These are phyloP conservation scores for Leptosomus discolor DNA, from an alignment of 2,113 vertebrate species.

Conservation along the genomic window DNA sequence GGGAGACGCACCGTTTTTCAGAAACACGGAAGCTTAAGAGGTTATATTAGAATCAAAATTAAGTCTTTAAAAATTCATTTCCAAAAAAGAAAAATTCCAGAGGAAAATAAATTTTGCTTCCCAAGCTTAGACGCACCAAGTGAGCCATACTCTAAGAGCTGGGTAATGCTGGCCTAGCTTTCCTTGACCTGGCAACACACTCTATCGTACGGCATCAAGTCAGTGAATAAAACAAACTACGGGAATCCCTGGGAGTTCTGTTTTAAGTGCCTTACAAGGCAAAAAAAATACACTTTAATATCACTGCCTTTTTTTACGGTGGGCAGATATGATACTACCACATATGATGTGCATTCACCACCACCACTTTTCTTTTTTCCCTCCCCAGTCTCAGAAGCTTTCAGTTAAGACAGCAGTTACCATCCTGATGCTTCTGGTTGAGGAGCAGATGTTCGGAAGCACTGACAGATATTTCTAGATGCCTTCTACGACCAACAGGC, in stretches of 20 bases:
- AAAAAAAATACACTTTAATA: background rate
- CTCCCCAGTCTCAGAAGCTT: background rate
- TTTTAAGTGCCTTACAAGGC: background rate
- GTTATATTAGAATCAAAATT: background rate
- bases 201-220: background rate
- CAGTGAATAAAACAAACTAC: background rate
- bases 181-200: background rate
- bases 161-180: background rate
- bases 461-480: background rate
- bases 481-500: background rate
- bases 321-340: background rate
- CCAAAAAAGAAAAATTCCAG: background rate
- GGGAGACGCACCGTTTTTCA: fast-evolving
- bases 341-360: background rate
- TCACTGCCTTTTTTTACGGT: background rate
- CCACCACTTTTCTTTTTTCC: background rate
- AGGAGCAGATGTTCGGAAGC: background rate
- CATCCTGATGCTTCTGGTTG: background rate
- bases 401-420: background rate
- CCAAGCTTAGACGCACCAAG: background rate
- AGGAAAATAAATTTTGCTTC: background rate
- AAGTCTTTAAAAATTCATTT: background rate
- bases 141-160: background rate
- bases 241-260: background rate
- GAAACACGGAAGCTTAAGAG: background rate